These are phyloP conservation scores for Byasa hedistus DNA, from an alignment of 2,888 invertebrate genomes.

Conservation along the genomic window DNA sequence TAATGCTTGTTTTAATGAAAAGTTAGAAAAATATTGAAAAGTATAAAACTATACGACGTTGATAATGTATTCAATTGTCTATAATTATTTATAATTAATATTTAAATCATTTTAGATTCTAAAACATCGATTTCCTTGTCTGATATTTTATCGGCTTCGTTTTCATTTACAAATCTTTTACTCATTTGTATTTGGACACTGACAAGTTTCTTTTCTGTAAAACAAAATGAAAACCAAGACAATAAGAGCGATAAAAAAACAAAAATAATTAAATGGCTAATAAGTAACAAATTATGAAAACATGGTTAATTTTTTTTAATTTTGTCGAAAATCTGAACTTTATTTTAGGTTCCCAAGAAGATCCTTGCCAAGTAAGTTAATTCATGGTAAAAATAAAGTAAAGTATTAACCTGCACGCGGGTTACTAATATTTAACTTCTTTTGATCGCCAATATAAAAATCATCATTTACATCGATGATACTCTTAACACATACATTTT, in stretches of 20 bases:
- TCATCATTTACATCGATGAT: conserved; percentile 10
- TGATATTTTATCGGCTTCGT: conserved; percentile 39
- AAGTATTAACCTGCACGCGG: conserved; percentile 9
- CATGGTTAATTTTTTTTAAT: neutral
- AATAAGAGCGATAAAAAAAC: neutral
- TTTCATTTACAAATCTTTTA: conserved; percentile 13
- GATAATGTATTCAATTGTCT: neutral
- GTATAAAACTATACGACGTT: neutral
- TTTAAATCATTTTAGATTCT: conserved; percentile 2
- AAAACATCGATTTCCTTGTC: conserved; percentile 34
- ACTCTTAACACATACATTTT: neutral
- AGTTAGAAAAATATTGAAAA: neutral
- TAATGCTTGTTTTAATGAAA: neutral
- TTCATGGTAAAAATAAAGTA: neutral
- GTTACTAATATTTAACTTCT: neutral
- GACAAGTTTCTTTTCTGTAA: conserved; percentile 29
- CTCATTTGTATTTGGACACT: conserved; percentile 16
- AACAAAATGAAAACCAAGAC: conserved; percentile 29
- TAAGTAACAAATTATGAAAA: neutral
- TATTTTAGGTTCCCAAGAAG: too few relatives aligned
- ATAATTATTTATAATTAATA: neutral
- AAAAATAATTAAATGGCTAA: neutral
- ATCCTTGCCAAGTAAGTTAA: neutral
- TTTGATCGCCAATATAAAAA: neutral
- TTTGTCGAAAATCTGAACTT: neutral